Evolutionary conservation across 2,888 invertebrate genomes (phyloP).

Genomic region (Cecidostiba fungosa): DNA sequence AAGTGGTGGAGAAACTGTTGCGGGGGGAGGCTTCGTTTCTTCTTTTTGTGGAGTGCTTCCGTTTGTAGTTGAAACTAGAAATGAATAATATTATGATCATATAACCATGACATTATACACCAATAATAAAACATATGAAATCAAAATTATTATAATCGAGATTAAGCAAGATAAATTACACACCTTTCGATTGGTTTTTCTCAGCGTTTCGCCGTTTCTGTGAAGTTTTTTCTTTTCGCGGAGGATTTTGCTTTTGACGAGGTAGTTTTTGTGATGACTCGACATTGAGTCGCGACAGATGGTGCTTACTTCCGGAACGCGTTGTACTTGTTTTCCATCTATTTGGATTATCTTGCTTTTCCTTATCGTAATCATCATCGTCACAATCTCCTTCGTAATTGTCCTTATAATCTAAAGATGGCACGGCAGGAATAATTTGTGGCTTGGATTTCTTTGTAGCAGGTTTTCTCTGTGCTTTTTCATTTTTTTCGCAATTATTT

Average conservation of each 20-base stretch:
- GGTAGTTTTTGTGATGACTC: conserved; percentile 72
- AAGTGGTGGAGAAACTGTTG: conserved; percentile 46
- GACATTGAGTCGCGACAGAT: conserved; percentile 68
- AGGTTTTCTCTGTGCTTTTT: conserved; percentile 74
- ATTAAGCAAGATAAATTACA: background rate
- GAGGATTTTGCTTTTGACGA: conserved; percentile 73
- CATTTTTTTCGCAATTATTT: conserved; percentile 74
- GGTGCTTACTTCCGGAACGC: conserved; percentile 72
- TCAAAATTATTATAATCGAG: background rate
- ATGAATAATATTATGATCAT: conserved; percentile 46
- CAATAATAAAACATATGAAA: background rate
- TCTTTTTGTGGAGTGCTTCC: conserved; percentile 67
- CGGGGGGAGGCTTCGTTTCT: conserved; percentile 65
- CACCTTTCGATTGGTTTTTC: conserved; percentile 72
- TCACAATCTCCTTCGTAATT: conserved; percentile 81
- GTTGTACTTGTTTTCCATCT: conserved; percentile 77
- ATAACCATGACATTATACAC: background rate
- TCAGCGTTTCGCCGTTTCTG: conserved; percentile 75
- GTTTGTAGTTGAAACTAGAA: conserved; percentile 66
- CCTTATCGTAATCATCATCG: conserved; percentile 75
- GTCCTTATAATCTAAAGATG: conserved; percentile 79
- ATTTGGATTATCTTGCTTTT: conserved; percentile 74
- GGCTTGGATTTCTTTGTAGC: conserved; percentile 74
- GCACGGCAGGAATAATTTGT: conserved; percentile 69
- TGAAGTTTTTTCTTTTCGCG: conserved; percentile 75